Percentiles rank a stretch among this genome's conserved stretches.
Evolutionary conservation across 2,797 vertebrate species (phyloP).

Genomic region (Sciurus carolinensis): DNA sequence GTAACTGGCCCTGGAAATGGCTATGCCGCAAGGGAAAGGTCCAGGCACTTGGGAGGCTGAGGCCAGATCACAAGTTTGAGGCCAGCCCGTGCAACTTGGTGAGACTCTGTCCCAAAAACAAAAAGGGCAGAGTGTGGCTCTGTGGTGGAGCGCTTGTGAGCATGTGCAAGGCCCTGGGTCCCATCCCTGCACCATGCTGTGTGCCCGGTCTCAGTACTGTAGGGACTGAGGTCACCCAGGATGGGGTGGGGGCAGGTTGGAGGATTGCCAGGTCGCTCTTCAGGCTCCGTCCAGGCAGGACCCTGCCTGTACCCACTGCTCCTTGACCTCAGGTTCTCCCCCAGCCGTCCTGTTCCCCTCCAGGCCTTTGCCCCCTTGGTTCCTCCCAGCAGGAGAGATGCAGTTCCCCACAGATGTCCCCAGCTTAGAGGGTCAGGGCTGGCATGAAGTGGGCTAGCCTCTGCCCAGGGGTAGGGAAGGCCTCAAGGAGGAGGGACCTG

Average conservation of each 20-base stretch:
- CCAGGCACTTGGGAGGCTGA: too few species aligned
- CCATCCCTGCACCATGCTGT: too few species aligned
- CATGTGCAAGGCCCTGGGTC: too few species aligned
- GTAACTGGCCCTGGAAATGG: background rate
- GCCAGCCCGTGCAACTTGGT: too few species aligned
- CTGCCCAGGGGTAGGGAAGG: background rate
- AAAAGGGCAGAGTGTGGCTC: too few species aligned
- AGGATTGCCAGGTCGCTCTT: background rate
- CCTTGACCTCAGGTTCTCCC: background rate
- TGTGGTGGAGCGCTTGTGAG: background rate
- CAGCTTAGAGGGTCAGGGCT: background rate
- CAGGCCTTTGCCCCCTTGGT: background rate
- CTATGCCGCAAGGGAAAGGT: too few species aligned
- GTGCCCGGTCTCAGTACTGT: background rate
- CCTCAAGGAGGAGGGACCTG: background rate
- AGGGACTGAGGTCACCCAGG: accelerated
- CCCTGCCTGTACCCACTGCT: background rate
- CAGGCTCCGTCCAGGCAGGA: background rate
- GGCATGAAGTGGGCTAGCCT: background rate
- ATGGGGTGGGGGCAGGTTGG: too few species aligned
- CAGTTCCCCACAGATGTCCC: background rate
- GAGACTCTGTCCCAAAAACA: too few species aligned
- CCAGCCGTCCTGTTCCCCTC: background rate
- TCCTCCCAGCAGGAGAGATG: background rate
- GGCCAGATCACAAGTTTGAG: too few species aligned